Percentiles rank a stretch among this genome's conserved stretches.
Conservation (phyloP, 2,113 vertebrate genomes). For the Sinosuthora webbiana region DNA sequence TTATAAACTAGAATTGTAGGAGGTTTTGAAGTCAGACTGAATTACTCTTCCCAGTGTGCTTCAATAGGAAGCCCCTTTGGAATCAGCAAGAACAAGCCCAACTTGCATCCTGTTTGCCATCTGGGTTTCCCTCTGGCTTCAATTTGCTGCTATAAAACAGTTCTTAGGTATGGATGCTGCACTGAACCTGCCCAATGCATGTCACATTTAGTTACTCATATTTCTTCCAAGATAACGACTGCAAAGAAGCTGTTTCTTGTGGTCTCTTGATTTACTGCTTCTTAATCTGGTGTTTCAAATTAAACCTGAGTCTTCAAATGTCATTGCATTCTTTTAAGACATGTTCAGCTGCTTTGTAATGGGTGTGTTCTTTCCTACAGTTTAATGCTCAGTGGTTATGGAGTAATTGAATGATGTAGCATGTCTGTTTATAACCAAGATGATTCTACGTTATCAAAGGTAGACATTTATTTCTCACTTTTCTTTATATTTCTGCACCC, state of each 20-base stretch:
- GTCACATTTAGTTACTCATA: not conserved
- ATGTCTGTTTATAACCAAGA: slow-evolving; percentile 3
- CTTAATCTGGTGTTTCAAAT: slow-evolving; percentile 60
- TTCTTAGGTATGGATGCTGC: not conserved
- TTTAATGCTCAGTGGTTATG: not conserved
- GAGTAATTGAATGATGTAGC: not conserved
- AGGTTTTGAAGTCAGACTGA: slow-evolving; percentile 36
- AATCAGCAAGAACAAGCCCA: not conserved
- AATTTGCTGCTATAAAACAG: slow-evolving; percentile 34
- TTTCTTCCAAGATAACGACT: slow-evolving; percentile 25
- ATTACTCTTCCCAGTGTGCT: not conserved
- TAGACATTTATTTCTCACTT: not conserved
- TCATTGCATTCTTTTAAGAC: slow-evolving; percentile 9
- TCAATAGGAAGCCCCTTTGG: not conserved
- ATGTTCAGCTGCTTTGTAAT: slow-evolving; percentile 1
- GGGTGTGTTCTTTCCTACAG: not conserved
- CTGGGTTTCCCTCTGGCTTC: slow-evolving; percentile 38
- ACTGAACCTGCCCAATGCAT: not conserved
- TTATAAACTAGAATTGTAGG: not conserved
- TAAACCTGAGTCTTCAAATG: slow-evolving; percentile 6
- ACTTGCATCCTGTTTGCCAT: not conserved
- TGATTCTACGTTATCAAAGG: not conserved
- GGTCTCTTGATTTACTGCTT: slow-evolving; percentile 36
- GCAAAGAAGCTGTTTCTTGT: slow-evolving; percentile 6
- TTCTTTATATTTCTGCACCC: not conserved